Evolutionary conservation across 2,888 invertebrate species (phyloP).

Genomic region (Cecidostiba fungosa): DNA sequence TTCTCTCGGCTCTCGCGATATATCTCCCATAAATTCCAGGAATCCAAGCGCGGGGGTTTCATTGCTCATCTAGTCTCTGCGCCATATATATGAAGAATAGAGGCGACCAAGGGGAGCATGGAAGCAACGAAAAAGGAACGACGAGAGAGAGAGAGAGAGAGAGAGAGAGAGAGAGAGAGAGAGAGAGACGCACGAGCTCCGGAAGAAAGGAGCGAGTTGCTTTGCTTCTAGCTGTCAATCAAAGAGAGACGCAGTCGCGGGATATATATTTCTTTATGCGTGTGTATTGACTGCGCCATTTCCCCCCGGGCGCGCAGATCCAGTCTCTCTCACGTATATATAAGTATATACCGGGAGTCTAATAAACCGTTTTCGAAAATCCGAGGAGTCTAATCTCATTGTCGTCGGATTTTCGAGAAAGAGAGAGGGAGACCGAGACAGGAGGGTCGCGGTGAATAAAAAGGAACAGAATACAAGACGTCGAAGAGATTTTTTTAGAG

Average conservation of each 20-base stretch:
- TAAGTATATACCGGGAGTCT: not conserved
- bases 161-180: slow-evolving; percentile 52
- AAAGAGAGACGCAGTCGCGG: slow-evolving; percentile 52
- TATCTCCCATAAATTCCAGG: slow-evolving; percentile 43
- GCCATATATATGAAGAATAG: slow-evolving; percentile 35
- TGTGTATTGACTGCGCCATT: slow-evolving; percentile 6
- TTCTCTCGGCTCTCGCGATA: slow-evolving; percentile 4
- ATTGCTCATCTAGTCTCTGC: slow-evolving; percentile 52
- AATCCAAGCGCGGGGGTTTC: slow-evolving; percentile 54
- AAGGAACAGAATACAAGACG: not conserved
- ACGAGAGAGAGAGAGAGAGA: slow-evolving; percentile 33
- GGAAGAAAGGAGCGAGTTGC: slow-evolving; percentile 58
- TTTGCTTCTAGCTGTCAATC: slow-evolving; percentile 69
- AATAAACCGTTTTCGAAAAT: slow-evolving; percentile 57
- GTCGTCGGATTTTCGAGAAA: slow-evolving; percentile 57
- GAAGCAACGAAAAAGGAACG: slow-evolving; percentile 28
- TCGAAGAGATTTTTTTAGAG: not conserved
- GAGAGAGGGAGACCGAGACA: not conserved
- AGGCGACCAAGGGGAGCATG: slow-evolving; percentile 3
- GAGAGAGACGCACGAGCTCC: too few relatives aligned
- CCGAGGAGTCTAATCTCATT: slow-evolving; percentile 64
- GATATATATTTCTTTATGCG: slow-evolving; percentile 37
- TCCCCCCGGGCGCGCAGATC: not conserved
- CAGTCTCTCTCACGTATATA: not conserved
- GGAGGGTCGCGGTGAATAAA: not conserved